These are phyloP conservation scores for Pectinophora gossypiella DNA, from an alignment of 1,140 invertebrate genomes.

Conservation along the genomic window DNA sequence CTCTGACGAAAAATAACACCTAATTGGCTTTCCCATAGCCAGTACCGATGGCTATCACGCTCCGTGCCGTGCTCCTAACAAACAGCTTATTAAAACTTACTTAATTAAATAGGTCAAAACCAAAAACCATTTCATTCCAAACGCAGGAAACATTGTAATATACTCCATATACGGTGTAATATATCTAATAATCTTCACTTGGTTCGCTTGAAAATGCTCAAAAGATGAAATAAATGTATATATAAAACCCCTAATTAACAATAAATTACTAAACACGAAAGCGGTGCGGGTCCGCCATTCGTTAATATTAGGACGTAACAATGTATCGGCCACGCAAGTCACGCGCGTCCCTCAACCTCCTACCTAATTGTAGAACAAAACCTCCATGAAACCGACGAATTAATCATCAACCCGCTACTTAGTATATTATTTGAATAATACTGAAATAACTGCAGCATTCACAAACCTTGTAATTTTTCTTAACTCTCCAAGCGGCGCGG, in stretches of 20 bases:
- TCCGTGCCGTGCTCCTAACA: not conserved
- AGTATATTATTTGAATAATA: conserved; percentile 33
- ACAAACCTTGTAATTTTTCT: conserved; percentile 29
- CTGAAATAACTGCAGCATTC: conserved; percentile 41
- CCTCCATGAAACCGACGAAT: conserved; percentile 54
- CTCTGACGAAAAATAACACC: conserved; percentile 50
- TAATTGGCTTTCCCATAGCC: conserved; percentile 60
- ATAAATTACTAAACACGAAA: conserved; percentile 38
- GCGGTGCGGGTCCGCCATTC: conserved; percentile 23
- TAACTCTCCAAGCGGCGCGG: conserved; percentile 19
- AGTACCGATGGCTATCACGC: conserved; percentile 22
- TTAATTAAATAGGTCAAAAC: conserved; percentile 16
- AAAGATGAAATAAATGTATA: conserved; percentile 24
- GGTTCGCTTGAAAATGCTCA: not conserved
- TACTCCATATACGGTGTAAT: not conserved
- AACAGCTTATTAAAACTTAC: conserved; percentile 9
- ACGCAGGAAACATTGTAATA: not conserved
- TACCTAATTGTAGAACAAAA: conserved; percentile 56
- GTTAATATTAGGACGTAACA: conserved; percentile 36
- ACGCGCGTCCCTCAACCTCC: conserved; percentile 25
- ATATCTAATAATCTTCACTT: not conserved
- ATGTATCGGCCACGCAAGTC: conserved; percentile 39
- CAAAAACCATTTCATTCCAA: conserved; percentile 5
- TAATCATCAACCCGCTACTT: conserved; percentile 41
- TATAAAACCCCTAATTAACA: conserved; percentile 32